Evolutionary conservation across 2,113 vertebrate genomes (phyloP), one percentile per base, ranked within the genome.

Genomic region (Channa argus): DNA sequence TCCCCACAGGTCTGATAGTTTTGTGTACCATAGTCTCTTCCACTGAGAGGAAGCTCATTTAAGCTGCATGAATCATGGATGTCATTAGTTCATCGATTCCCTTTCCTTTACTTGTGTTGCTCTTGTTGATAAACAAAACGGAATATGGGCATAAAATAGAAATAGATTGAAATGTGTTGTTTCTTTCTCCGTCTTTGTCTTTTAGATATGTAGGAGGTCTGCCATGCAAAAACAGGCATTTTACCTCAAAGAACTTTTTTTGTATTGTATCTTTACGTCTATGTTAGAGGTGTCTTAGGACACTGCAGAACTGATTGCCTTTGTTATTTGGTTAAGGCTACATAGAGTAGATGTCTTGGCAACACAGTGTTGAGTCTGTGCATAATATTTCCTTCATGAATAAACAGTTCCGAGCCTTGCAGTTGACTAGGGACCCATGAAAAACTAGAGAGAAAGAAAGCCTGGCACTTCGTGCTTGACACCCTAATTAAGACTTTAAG

Each of bases 401-500:
- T 75, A 55, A 80, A 69, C 72, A 71, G 8, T 47, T 63, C 7
- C 8, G 8, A 15, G 33, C 7, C 10, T 60, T 14, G 63, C 63
- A 74, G 63, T 76, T 62, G 43, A 45, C 49, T 47, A 4, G 50
- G 51, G 68, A 24, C 10, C 64, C 45, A 47, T 54, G 44, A 52
- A 36, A 58, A 51, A 53, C 8, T 7, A 13, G 47, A 52, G 33
- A 24, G 33, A 15, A 13, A 41, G 13, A 54, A 8, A 24, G 41
- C 59, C 43, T 2, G 24, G 24, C 24, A 24, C 54, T 53, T 63
- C 37, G 12, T 24, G 41, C 53, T 66, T 15, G 9, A 12, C n/a
- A 44, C 50, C 44, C 83, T 83, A 67, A 70, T 80, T 71, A 78
- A 70, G 73, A 56, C 68, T 45, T 13, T 8, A 43, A 59, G 56